phyloP scores from a whole-genome alignment of 1,140 invertebrate species.

The Hirudo medicinalis region DNA sequence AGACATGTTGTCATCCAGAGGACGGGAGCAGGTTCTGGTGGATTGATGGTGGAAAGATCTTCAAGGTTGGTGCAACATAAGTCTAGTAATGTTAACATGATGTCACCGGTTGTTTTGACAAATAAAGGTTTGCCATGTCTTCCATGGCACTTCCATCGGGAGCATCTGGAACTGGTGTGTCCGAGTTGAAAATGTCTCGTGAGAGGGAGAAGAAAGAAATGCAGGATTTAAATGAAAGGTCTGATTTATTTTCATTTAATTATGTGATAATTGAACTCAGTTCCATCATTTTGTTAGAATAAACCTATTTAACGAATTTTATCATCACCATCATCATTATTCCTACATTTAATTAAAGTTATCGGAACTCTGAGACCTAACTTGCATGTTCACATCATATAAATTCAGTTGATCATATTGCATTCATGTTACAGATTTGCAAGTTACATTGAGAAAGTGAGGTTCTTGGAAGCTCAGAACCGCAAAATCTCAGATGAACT shows the following conservation, averaged over 20 bases:
- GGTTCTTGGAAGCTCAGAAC: slow-evolving; percentile 25
- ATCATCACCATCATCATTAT: no score
- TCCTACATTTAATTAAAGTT: no score
- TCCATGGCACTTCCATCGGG: slow-evolving; percentile 10
- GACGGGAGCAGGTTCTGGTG: slow-evolving; percentile 23
- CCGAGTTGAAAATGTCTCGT: slow-evolving; percentile 37
- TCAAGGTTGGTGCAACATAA: background rate
- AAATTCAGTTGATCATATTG: no score
- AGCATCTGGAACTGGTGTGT: slow-evolving; percentile 34
- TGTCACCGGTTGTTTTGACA: background rate
- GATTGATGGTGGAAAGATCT: background rate
- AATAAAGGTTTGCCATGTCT: background rate
- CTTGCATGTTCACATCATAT: no score
- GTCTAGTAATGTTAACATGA: no score
- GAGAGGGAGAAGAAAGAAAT: slow-evolving; percentile 33
- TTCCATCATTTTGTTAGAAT: background rate
- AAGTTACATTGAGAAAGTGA: slow-evolving; percentile 25
- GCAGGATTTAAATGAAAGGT: slow-evolving; percentile 25
- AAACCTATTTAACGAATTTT: no score
- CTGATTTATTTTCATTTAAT: background rate
- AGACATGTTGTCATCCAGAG: slow-evolving; percentile 24
- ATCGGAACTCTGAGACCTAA: no score
- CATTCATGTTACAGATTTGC: slow-evolving; percentile 20
- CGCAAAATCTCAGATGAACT: slow-evolving; percentile 22
- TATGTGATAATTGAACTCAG: background rate